Base-by-base conservation (phyloP, 2,888 invertebrate genomes). In the Pemphredon lugubris region DNA sequence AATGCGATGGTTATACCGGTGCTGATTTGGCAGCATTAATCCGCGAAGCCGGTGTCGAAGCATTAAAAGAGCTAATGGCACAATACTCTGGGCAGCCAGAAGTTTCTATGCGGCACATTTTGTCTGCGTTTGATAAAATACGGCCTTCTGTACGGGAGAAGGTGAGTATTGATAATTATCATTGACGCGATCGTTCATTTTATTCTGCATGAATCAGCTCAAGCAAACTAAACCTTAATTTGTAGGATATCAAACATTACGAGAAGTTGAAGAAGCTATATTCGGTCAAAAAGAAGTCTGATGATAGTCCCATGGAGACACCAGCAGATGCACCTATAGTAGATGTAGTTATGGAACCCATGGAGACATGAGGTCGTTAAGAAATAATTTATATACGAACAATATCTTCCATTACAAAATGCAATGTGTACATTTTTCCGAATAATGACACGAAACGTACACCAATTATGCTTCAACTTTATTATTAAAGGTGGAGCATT, bases 11-110 rank as follows among this genome's bases (percentile, higher is more conserved):
- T 11, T 98, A 95, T 86, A 96, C 97, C 0, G 99, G 99, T 14
- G 99, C 99, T 0, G 99, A 99, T 91, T 91, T 99, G 60, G 95
- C 96, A 0, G 96, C 97, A 0, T 90, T 99, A 53, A 95, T 99
- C 0, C 92, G 96, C 79, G 96, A 98, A 86, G 97, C 98, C 0
- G 95, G 96, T 0, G 93, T 96, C 37, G 92, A 94, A 76, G 94
- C 97, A 0, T 90, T 98, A 44, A 94, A 95, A 61, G 96, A 95
- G 78, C 93, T 94, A 65, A 94, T 97, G 81, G 89, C 92, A 1
- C 91, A 91, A 75, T 91, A 91, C 1, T 91, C 91, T 0, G 86
- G 75, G 37, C 83, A 88, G 30, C 75, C 87, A 0, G 91, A 91
- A 54, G 91, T 92, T 0, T 91, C 92, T n/a, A 90, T 94, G 68